phyloP scores from a whole-genome alignment of 2,888 invertebrate genomes.

The Carcina quercana region DNA sequence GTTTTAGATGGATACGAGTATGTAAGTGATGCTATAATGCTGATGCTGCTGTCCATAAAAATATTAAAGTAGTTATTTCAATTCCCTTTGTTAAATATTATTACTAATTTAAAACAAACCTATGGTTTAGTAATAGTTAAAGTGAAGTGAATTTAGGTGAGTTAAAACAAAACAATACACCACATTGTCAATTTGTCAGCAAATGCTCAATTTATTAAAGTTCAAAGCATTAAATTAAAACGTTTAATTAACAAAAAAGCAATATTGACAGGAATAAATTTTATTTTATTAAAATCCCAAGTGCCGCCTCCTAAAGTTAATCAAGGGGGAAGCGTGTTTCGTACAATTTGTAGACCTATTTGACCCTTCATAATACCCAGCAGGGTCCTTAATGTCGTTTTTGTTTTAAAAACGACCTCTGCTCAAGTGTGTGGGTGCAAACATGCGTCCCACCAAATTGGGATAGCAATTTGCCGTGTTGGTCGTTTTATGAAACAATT shows the following conservation, averaged over 20 bases:
- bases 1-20: too few relatives aligned
- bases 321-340: slow-evolving; percentile 52
- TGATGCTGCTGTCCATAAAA: too few relatives aligned
- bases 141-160: too few relatives aligned
- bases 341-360: slow-evolving; percentile 55
- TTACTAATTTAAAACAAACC: too few relatives aligned
- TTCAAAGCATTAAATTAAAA: not conserved
- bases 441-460: slow-evolving; percentile 7
- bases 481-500: slow-evolving; percentile 12
- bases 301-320: slow-evolving; percentile 45
- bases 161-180: not conserved
- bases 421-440: slow-evolving; percentile 4
- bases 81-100: too few relatives aligned
- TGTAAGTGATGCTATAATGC: too few relatives aligned
- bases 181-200: not conserved
- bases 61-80: too few relatives aligned
- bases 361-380: slow-evolving; percentile 55
- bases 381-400: slow-evolving; percentile 11
- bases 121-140: too few relatives aligned
- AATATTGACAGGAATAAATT: slow-evolving; percentile 29
- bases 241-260: not conserved
- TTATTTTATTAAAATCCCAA: slow-evolving; percentile 48
- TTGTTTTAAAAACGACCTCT: slow-evolving; percentile 25
- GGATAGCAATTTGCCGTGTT: slow-evolving; percentile 5
- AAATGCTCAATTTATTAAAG: too few relatives aligned